Conservation (phyloP, 2,797 vertebrate genomes). For the Sphaeramia orbicularis region DNA sequence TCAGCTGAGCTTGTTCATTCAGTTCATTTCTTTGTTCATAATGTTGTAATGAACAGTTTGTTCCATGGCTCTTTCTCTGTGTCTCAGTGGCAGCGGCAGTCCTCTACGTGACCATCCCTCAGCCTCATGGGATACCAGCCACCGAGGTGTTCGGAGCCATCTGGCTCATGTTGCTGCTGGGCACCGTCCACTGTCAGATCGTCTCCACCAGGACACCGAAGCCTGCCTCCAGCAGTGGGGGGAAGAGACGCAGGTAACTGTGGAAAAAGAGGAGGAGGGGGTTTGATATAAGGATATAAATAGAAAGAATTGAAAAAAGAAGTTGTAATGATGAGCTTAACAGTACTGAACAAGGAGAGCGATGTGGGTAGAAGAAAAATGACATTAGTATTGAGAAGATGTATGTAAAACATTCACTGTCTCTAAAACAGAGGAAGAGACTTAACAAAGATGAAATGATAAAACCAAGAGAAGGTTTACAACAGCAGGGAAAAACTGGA, state of each 20-base stretch:
- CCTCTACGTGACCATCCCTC: constrained; percentile 88
- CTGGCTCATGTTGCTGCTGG: constrained; percentile 97
- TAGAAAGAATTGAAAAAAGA: neutral
- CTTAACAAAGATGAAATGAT: neutral
- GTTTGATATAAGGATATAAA: neutral
- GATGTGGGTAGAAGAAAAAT: too few relatives aligned
- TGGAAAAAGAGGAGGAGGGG: neutral
- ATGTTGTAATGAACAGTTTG: neutral
- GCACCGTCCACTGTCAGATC: constrained; percentile 99
- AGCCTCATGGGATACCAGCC: constrained; percentile 91
- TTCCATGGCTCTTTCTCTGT: constrained; percentile 24
- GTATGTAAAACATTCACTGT: too few relatives aligned
- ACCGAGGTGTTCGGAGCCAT: constrained; percentile 94
- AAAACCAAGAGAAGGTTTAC: too few relatives aligned
- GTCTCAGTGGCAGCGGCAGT: constrained; percentile 89
- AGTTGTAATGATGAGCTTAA: neutral
- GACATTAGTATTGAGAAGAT: too few relatives aligned
- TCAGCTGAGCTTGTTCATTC: neutral
- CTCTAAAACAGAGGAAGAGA: neutral
- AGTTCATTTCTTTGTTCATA: neutral
- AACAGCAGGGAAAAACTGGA: too few relatives aligned
- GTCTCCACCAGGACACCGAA: constrained; percentile 98
- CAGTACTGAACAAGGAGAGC: too few relatives aligned
- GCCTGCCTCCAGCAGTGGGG: constrained; percentile 86
- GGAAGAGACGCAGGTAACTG: constrained; percentile 94